phyloP scores from a whole-genome alignment of 2,113 vertebrate genomes.

The Nyctibius bracteatus region DNA sequence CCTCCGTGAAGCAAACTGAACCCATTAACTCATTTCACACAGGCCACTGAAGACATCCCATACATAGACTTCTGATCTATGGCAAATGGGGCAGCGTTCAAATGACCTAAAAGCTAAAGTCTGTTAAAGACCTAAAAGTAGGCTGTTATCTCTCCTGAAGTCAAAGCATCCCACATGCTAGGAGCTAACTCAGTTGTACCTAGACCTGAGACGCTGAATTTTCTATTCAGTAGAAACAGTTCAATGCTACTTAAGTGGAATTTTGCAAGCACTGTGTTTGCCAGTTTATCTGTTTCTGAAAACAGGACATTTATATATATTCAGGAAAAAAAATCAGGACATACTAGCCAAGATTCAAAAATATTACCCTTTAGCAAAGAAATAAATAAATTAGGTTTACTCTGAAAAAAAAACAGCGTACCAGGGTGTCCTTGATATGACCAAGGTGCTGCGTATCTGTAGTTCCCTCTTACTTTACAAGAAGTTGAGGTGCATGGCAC shows the following conservation, averaged over 20 bases:
- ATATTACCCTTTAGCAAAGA: neutral
- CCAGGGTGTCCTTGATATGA: neutral
- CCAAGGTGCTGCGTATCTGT: fast-evolving
- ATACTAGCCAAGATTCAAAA: neutral
- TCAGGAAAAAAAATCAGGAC: neutral
- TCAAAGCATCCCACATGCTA: neutral
- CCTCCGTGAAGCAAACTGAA: neutral
- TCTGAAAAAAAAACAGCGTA: neutral
- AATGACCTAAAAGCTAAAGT: neutral
- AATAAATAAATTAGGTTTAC: neutral
- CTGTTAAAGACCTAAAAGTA: too few relatives aligned
- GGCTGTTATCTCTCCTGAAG: neutral
- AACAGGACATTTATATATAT: neutral
- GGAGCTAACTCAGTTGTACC: neutral
- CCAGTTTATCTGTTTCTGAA: neutral
- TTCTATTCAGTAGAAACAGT: neutral
- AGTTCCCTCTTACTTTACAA: neutral
- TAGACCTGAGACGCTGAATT: neutral
- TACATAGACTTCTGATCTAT: neutral
- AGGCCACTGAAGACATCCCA: neutral
- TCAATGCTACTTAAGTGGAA: neutral
- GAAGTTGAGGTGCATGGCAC: neutral
- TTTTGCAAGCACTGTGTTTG: neutral
- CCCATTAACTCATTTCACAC: neutral
- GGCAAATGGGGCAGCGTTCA: neutral